Evolutionary conservation across 2,888 invertebrate genomes (phyloP).

Genomic region (Carterocephalus palaemon): DNA sequence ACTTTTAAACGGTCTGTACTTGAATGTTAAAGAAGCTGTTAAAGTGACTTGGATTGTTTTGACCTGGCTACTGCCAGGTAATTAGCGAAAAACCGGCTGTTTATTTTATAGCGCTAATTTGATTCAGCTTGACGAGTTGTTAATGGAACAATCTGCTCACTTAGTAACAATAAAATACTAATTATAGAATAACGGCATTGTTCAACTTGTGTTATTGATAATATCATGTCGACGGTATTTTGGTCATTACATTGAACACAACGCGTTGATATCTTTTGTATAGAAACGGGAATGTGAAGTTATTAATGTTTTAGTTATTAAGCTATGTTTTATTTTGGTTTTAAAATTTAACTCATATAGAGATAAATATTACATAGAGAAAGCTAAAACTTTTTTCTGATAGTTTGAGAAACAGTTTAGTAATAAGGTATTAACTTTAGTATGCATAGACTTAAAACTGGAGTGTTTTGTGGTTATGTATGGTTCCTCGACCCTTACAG

Average conservation of each 20-base stretch:
- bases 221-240: not conserved
- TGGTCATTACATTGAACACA: constrained; percentile 10
- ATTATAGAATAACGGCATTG: constrained; percentile 14
- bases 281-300: constrained; percentile 11
- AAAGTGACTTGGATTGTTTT: constrained; percentile 23
- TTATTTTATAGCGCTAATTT: constrained; percentile 20
- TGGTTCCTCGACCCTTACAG: not conserved
- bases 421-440: too few species aligned
- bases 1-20: not conserved
- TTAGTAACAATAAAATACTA: constrained; percentile 18
- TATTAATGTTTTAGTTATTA: not conserved
- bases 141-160: constrained; percentile 23
- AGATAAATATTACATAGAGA: too few species aligned
- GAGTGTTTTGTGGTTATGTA: too few species aligned
- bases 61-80: constrained; percentile 22
- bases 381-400: too few species aligned
- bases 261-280: constrained; percentile 75
- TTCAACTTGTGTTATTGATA: not conserved
- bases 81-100: constrained; percentile 29
- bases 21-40: constrained; percentile 16
- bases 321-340: not conserved
- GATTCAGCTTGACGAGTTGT: constrained; percentile 15
- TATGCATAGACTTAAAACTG: too few species aligned
- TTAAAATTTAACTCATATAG: not conserved
- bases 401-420: too few species aligned